A percentile compares a stretch with the other conserved stretches of the same genome.
These are phyloP conservation scores for Nyctibius bracteatus DNA, from an alignment of 2,113 vertebrate genomes.

Conservation along the genomic window DNA sequence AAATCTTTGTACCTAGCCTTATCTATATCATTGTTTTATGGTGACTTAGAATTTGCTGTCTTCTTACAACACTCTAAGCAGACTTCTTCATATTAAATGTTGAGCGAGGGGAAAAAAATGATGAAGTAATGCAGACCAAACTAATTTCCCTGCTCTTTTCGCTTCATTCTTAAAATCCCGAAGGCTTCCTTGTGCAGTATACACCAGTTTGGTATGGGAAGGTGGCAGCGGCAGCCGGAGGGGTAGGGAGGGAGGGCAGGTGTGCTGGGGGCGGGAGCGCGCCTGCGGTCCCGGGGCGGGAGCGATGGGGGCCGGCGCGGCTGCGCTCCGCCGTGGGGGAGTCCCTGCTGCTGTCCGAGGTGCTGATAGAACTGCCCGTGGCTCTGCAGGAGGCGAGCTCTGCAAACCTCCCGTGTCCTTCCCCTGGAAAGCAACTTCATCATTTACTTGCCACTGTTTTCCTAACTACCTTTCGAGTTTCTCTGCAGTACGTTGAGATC, in stretches of 20 bases:
- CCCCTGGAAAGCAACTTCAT: rapidly evolving
- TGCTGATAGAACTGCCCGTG: conserved; percentile 37
- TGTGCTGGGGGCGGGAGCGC: not conserved
- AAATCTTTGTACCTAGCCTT: not conserved
- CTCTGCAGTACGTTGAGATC: too few relatives aligned
- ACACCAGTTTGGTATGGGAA: rapidly evolving
- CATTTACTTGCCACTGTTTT: rapidly evolving
- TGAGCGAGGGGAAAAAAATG: too few relatives aligned
- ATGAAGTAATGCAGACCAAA: not conserved
- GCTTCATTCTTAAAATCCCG: not conserved
- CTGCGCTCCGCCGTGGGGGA: not conserved
- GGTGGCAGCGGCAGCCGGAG: not conserved
- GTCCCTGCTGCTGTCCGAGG: conserved; percentile 67
- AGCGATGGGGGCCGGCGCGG: not conserved
- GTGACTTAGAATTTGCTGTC: not conserved
- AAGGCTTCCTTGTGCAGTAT: rapidly evolving
- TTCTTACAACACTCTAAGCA: not conserved
- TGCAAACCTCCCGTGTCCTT: rapidly evolving
- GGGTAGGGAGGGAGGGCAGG: too few relatives aligned
- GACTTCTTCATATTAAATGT: rapidly evolving
- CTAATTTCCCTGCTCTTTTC: not conserved
- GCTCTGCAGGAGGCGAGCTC: rapidly evolving
- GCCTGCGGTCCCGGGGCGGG: not conserved
- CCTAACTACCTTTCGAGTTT: not conserved
- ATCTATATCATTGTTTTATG: rapidly evolving